Percentiles rank a stretch among this genome's conserved stretches.
phyloP scores from a whole-genome alignment of 2,888 invertebrate species.

The Caenorhabditis virilis region DNA sequence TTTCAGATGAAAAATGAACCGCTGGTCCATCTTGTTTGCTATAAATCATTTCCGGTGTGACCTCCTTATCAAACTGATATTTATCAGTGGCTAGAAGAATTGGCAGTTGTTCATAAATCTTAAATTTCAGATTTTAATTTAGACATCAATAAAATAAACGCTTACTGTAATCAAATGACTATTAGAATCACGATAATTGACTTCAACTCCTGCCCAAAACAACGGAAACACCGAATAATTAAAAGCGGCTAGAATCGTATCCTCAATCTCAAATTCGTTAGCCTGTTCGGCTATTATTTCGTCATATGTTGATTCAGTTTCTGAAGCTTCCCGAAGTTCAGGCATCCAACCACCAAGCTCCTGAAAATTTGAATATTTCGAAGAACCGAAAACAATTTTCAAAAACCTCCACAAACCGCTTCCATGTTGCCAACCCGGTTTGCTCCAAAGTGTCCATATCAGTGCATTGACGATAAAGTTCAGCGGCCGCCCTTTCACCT shows the following conservation, averaged over 20 bases:
- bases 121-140: conserved; percentile 3
- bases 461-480: conserved; percentile 43
- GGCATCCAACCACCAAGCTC: conserved; percentile 48
- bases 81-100: conserved; percentile 28
- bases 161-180: conserved; percentile 43
- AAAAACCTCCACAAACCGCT: conserved; percentile 24
- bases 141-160: not conserved
- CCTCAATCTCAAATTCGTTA: conserved; percentile 30
- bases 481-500: conserved; percentile 39
- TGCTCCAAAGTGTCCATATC: conserved; percentile 28
- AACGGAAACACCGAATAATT: conserved; percentile 46
- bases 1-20: not conserved
- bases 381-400: not conserved
- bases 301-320: not conserved
- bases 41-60: conserved; percentile 37
- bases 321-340: conserved; percentile 16
- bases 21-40: conserved; percentile 25
- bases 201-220: conserved; percentile 49
- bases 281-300: not conserved
- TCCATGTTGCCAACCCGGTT: conserved; percentile 30
- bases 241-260: conserved; percentile 39
- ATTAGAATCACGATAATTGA: conserved; percentile 38
- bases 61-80: conserved; percentile 27
- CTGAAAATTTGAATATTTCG: conserved; percentile 5
- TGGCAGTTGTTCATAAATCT: conserved; percentile 50